phyloP scores from a whole-genome alignment of 1,140 invertebrate genomes.

The Paramacrobiotus metropolitanus region DNA sequence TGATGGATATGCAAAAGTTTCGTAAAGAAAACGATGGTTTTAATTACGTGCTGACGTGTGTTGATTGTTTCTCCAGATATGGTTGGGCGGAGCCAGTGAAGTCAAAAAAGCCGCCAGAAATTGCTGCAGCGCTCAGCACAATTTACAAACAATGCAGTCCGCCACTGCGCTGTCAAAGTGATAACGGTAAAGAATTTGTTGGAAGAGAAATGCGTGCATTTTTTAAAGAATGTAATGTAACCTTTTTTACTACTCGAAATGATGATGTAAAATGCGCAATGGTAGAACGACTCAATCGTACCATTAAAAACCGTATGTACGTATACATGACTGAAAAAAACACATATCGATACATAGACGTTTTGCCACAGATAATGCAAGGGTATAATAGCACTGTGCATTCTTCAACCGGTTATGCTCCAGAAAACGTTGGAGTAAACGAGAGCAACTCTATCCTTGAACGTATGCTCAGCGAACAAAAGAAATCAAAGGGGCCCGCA shows the following conservation, averaged over 20 bases:
- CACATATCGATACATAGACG: too few relatives aligned
- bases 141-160: constrained; percentile 11
- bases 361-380: too few relatives aligned
- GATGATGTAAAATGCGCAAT: not conserved
- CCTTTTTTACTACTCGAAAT: not conserved
- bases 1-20: constrained; percentile 12
- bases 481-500: too few relatives aligned
- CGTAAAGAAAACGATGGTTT: constrained; percentile 12
- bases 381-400: too few relatives aligned
- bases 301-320: not conserved
- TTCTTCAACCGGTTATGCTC: too few relatives aligned
- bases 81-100: constrained; percentile 14
- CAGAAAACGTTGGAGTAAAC: too few relatives aligned
- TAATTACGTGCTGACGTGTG: constrained; percentile 13
- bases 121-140: constrained; percentile 10
- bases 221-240: not conserved
- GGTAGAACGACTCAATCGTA: not conserved
- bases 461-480: too few relatives aligned
- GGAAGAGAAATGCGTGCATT: not conserved
- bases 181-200: not conserved
- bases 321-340: not conserved
- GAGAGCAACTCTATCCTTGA: too few relatives aligned
- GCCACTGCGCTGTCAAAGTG: not conserved
- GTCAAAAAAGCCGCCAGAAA: constrained; percentile 9
- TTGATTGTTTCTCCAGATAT: constrained; percentile 15